These are phyloP conservation scores for Drosophila setosimentum DNA, from an alignment of 2,888 invertebrate genomes.

Conservation along the genomic window DNA sequence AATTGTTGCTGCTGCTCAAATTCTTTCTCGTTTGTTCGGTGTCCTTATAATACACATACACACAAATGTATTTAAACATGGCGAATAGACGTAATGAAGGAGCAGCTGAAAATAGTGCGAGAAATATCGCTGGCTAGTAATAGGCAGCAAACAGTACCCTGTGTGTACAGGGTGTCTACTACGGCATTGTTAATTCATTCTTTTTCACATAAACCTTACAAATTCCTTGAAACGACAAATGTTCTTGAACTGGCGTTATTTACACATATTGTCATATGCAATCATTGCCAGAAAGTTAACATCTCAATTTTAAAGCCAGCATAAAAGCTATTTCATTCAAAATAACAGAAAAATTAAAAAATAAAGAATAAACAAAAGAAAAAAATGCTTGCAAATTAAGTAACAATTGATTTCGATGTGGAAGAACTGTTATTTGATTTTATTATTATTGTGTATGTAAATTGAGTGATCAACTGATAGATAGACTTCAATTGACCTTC, in stretches of 20 bases:
- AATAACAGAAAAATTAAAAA: constrained; percentile 5
- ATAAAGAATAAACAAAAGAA: neutral
- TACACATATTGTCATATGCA: constrained; percentile 13
- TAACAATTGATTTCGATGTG: constrained; percentile 49
- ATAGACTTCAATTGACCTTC: constrained; percentile 53
- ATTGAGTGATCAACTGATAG: constrained; percentile 49
- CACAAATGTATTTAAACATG: neutral
- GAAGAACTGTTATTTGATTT: constrained; percentile 35
- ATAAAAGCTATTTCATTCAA: constrained; percentile 9
- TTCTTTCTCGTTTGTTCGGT: neutral
- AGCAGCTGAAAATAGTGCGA: neutral
- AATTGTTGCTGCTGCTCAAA: neutral
- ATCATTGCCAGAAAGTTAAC: constrained; percentile 29
- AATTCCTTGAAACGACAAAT: neutral
- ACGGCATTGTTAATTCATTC: neutral
- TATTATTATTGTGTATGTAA: constrained; percentile 38
- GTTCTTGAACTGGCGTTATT: constrained; percentile 25
- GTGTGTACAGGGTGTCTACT: neutral
- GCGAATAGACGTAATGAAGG: neutral
- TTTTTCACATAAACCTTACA: neutral
- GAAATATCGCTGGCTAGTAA: neutral
- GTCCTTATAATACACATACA: neutral
- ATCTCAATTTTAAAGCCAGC: constrained; percentile 10
- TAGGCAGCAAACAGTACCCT: neutral
- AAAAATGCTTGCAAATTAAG: constrained; percentile 31